phyloP scores from a whole-genome alignment of 2,888 invertebrate species.

The Trichacis sp. region DNA sequence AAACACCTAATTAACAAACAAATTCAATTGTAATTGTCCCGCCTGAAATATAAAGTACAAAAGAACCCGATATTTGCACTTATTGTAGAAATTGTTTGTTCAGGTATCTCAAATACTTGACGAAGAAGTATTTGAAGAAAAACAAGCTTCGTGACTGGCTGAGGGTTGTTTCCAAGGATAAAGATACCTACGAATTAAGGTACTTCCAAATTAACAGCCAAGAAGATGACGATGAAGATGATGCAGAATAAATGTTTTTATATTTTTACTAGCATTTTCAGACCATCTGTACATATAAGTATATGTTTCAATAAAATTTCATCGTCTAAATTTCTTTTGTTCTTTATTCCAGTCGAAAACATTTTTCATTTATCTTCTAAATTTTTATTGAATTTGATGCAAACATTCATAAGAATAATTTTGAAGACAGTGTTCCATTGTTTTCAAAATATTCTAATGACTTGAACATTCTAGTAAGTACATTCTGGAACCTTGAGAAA shows the following conservation, averaged over 20 bases:
- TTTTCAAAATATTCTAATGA: no score
- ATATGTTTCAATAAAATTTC: conserved; percentile 50
- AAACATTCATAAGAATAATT: no score
- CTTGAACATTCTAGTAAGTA: no score
- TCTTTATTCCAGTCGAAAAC: neutral
- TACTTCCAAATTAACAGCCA: conserved; percentile 97
- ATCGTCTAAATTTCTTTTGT: neutral
- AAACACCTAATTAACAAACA: no score
- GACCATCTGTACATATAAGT: conserved; percentile 53
- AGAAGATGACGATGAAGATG: conserved; percentile 84
- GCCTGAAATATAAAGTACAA: conserved; percentile 36
- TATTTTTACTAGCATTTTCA: conserved; percentile 43
- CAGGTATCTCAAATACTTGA: conserved; percentile 98
- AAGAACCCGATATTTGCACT: conserved; percentile 59
- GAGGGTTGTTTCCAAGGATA: conserved; percentile 95
- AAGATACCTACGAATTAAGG: conserved; percentile 96
- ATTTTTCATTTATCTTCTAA: neutral
- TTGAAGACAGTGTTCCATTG: no score
- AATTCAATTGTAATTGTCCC: no score
- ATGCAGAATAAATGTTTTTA: conserved; percentile 79
- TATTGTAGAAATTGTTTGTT: conserved; percentile 46
- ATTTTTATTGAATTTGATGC: neutral
- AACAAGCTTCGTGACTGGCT: conserved; percentile 99
- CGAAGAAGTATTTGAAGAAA: conserved; percentile 99
- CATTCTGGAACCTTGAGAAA: no score